phyloP scores from a whole-genome alignment of 2,113 vertebrate genomes.

The Camelus dromedarius region DNA sequence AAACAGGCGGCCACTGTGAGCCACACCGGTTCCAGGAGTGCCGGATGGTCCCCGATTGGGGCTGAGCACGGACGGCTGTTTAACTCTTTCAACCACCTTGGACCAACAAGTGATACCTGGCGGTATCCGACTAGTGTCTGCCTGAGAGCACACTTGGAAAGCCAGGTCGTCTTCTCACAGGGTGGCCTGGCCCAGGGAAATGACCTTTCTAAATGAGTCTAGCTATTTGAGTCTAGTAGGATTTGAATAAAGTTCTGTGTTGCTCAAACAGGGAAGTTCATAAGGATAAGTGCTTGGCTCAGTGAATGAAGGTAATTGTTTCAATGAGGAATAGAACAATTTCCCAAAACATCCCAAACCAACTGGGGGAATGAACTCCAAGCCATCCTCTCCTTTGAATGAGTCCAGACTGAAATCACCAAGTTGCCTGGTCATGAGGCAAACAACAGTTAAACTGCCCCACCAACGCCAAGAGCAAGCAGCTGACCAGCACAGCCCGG shows the following conservation, averaged over 20 bases:
- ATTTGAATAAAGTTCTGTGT: background rate
- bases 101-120: background rate
- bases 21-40: rapidly evolving
- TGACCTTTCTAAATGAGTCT: rapidly evolving
- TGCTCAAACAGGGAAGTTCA: rapidly evolving
- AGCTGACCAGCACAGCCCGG: rapidly evolving
- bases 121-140: rapidly evolving
- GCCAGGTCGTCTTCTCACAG: background rate
- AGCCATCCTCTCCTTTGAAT: background rate
- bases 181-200: background rate
- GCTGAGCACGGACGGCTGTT: rapidly evolving
- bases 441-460: rapidly evolving
- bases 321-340: background rate
- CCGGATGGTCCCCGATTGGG: rapidly evolving
- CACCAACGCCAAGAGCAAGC: background rate
- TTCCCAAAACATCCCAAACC: background rate
- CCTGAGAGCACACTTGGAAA: rapidly evolving
- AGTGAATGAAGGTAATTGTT: rapidly evolving
- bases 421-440: rapidly evolving
- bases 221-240: rapidly evolving
- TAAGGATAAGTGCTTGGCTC: background rate
- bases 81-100: rapidly evolving
- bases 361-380: background rate
- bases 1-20: rapidly evolving
- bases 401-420: rapidly evolving